Evolutionary conservation across 2,797 vertebrate genomes (phyloP), one percentile per base, ranked within the genome.

Genomic region (Chaetodon trifasciatus): DNA sequence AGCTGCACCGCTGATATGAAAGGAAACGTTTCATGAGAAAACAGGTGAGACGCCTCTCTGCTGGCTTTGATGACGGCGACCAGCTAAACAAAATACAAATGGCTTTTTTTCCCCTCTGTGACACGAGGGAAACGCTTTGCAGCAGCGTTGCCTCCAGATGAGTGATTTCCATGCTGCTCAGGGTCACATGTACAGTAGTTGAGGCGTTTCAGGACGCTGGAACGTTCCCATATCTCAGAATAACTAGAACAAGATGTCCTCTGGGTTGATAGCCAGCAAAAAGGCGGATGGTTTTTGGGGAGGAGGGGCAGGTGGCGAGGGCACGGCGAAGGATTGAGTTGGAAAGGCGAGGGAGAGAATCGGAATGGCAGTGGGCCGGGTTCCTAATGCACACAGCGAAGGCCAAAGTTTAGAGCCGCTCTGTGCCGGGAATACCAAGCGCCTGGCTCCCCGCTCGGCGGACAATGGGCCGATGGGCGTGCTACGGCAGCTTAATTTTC

Each of bases 381-480:
- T 93, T 93, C 89, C 92, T 92, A 75, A 85, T 84, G 91, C 90
- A 91, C 89, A 94, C 94, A 93, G 91, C 85, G 70, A 85, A 92
- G 93, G 90, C 93, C 92, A 93, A 90, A 90, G 92, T 94, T 92
- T 93, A 92, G 92, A 90, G 89, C 58, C 47, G 69, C 84, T 93
- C 91, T 95, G 95, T 95, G 95, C 93, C 57, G 90, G 84, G 95
- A 95, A 96, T 96, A 95, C 92, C 94, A 96, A 95, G 77, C 88
- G 76, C 63, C 76, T 52, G 86, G 83, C 90, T 87, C 88, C 81
- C 82, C 9, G 81, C 88, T 68, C 5, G 46, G 49, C n/a, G 76
- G 64, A 94, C 95, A 95, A 95, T 90, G 87, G 75, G 86, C 79
- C 76, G 84, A 81, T 85, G 90, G 94, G 93, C 92, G 92, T 91